Evolutionary conservation across 2,888 invertebrate species (phyloP).

Genomic region (Dynastes grantii): DNA sequence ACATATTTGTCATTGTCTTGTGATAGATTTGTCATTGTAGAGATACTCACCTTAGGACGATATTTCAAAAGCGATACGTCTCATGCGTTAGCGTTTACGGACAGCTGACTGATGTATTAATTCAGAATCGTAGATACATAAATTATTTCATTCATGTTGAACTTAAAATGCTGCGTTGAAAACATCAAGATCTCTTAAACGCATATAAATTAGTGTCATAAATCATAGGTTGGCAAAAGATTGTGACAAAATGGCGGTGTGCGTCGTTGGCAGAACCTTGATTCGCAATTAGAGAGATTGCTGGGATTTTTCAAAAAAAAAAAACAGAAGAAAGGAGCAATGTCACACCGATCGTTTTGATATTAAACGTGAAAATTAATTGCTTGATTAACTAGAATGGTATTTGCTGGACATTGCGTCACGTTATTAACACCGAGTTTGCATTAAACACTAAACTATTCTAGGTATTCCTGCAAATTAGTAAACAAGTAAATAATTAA

Average conservation of each 20-base stretch:
- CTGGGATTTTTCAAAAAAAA: too few relatives aligned
- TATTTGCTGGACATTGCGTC: background rate
- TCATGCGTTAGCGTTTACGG: conserved; percentile 7
- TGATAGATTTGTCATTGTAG: conserved; percentile 42
- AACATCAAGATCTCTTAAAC: conserved; percentile 33
- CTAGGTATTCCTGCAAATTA: conserved; percentile 18
- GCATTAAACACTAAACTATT: conserved; percentile 1
- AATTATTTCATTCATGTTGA: conserved; percentile 33
- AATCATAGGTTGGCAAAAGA: conserved; percentile 19
- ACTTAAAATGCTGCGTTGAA: conserved; percentile 23
- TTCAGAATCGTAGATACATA: conserved; percentile 22
- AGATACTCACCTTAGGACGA: conserved; percentile 28
- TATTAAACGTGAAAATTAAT: conserved; percentile 10
- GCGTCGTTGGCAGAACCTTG: background rate
- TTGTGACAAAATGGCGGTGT: background rate
- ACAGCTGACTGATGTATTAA: conserved; percentile 41
- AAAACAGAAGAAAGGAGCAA: background rate
- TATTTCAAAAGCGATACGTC: conserved; percentile 33
- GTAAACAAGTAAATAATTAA: background rate
- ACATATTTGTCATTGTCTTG: conserved; percentile 32
- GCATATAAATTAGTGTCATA: conserved; percentile 13
- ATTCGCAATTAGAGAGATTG: too few relatives aligned
- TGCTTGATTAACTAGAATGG: background rate
- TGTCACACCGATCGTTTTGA: background rate
- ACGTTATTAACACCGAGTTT: background rate